A percentile compares a stretch with the other conserved stretches of the same genome.
Conservation (phyloP, 2,113 vertebrate species). For the Tringa solitaria region DNA sequence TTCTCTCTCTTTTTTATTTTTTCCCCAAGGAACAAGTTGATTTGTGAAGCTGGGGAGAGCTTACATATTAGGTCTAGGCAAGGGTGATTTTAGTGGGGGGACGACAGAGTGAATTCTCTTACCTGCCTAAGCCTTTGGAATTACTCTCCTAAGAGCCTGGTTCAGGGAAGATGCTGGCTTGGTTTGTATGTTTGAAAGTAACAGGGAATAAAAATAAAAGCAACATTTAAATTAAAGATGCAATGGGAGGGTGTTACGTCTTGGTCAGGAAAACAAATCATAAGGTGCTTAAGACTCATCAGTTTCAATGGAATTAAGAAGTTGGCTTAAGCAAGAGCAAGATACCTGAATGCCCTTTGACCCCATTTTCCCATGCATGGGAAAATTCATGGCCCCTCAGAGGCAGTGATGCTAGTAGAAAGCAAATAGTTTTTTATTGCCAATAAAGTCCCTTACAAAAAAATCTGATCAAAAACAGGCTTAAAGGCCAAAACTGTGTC, state of each 20-base stretch:
- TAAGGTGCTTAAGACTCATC: background rate
- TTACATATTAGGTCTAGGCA: background rate
- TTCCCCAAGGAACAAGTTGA: background rate
- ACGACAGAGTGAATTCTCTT: background rate
- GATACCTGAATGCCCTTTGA: background rate
- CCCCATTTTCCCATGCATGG: background rate
- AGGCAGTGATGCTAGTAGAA: background rate
- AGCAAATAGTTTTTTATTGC: background rate
- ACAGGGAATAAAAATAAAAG: background rate
- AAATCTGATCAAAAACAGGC: background rate
- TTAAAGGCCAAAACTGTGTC: background rate
- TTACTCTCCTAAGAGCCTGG: background rate
- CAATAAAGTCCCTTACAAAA: background rate
- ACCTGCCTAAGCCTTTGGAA: background rate
- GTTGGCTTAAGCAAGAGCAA: background rate
- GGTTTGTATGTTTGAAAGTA: background rate
- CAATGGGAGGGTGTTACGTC: background rate
- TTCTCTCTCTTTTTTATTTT: too few relatives aligned
- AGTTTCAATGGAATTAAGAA: background rate
- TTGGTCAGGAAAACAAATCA: background rate
- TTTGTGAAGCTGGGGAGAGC: background rate
- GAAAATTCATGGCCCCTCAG: background rate
- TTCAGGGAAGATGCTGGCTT: background rate
- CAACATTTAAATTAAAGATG: background rate
- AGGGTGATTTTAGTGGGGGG: fast-evolving